Evolutionary conservation across 2,888 invertebrate species (phyloP).

Genomic region (Cecidostiba fungosa): DNA sequence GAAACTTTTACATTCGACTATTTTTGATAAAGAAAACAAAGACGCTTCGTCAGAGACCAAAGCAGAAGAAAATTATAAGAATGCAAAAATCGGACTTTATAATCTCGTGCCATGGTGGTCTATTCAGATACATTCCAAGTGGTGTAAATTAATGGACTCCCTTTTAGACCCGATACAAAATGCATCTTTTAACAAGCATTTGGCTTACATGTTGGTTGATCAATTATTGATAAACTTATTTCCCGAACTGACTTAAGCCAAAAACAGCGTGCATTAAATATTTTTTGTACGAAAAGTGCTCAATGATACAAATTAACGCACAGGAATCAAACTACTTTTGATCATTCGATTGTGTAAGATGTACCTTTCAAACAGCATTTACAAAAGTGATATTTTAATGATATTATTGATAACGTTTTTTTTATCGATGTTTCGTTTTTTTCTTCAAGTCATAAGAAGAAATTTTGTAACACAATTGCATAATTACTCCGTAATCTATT

Average conservation of each 20-base stretch:
- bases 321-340: constrained; percentile 50
- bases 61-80: constrained; percentile 69
- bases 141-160: constrained; percentile 74
- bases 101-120: constrained; percentile 75
- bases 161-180: constrained; percentile 80
- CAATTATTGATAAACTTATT: constrained; percentile 88
- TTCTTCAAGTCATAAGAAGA: constrained; percentile 23
- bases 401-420: constrained; percentile 41
- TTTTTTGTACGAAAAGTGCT: constrained; percentile 32
- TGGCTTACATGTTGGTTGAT: constrained; percentile 91
- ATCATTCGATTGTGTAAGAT: constrained; percentile 38
- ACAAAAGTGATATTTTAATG: constrained; percentile 61
- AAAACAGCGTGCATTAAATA: constrained; percentile 10
- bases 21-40: constrained; percentile 68
- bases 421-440: constrained; percentile 36
- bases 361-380: constrained; percentile 60
- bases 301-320: constrained; percentile 58
- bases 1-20: constrained; percentile 73
- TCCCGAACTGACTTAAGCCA: constrained; percentile 83
- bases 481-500: constrained; percentile 49
- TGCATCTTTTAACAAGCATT: constrained; percentile 83
- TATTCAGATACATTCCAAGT: constrained; percentile 71
- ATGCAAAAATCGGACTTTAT: constrained; percentile 73
- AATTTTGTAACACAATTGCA: constrained; percentile 47
- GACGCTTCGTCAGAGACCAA: constrained; percentile 59